Conservation (phyloP, 2,113 vertebrate genomes). For the Cyanoliseus patagonus region DNA sequence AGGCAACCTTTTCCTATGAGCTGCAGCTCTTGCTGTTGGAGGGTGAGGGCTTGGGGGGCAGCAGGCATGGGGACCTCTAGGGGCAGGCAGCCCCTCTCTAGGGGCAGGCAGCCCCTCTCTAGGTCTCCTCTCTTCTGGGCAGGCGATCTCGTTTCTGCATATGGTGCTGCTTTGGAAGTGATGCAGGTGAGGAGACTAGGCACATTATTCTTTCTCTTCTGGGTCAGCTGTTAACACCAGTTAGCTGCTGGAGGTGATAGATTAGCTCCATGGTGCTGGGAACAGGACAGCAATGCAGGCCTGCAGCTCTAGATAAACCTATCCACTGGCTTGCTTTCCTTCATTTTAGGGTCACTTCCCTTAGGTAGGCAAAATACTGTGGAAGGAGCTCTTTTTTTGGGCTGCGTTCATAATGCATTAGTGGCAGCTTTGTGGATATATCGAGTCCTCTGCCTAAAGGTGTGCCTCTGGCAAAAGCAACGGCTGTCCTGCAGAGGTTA, state of each 20-base stretch:
- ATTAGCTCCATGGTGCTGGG: neutral
- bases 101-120: neutral
- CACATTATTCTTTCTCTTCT: neutral
- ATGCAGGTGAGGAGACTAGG: neutral
- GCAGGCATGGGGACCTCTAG: rapidly evolving
- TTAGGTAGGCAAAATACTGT: neutral
- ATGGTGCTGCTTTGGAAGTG: neutral
- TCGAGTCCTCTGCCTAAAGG: neutral
- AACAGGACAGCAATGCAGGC: rapidly evolving
- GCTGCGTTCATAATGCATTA: rapidly evolving
- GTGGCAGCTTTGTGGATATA: neutral
- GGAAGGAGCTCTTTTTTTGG: neutral
- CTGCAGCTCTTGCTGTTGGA: neutral
- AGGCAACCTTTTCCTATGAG: conserved; percentile 13
- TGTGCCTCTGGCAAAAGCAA: neutral
- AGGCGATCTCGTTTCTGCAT: rapidly evolving
- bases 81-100: neutral
- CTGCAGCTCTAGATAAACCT: neutral
- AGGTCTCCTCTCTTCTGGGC: neutral
- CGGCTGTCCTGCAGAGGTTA: neutral
- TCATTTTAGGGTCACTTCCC: neutral
- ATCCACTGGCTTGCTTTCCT: neutral
- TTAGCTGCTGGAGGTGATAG: neutral
- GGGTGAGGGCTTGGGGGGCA: neutral
- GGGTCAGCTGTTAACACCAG: neutral